Evolutionary conservation across 2,113 vertebrate genomes (phyloP), one percentile per base, ranked within the genome.

Genomic region (Trogon surrucura): DNA sequence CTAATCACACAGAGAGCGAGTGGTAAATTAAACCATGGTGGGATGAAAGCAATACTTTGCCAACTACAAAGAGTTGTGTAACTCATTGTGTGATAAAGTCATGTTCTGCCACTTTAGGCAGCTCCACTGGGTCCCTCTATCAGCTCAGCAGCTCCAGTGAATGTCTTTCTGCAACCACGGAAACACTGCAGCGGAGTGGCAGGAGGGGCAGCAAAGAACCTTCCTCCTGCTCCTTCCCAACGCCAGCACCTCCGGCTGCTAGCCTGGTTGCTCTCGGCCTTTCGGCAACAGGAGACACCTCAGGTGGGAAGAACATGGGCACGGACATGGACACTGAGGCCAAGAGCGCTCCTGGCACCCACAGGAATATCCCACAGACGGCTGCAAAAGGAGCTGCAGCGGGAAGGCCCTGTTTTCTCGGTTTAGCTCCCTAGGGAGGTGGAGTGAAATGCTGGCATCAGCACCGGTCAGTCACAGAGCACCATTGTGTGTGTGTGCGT

Each of bases 341-440:
- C 16, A 22, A 0, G 13, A 44, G 23, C 20, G 18, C 22, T 58
- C 29, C 65, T 2, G 3, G 17, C 36, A 23, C 19, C 19, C 13
- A 1, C 2, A 12, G 19, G 51, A 54, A 4, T 1, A 1, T 11
- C 9, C 51, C 5, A 0, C 0, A 32, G 50, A 13, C 0, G 2
- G 16, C 67, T 72, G 62, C 38, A 21, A 3, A 32, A 38, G 23
- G 32, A 53, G 27, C 36, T 62, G 44, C 30, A 75, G n/a, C 1
- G 1, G 7, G 25, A 73, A 8, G 17, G 26, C 23, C 44, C 5
- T 0, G 5, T 7, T 41, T 16, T 72, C 7, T 26, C 10, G 36
- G 9, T 48, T 51, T 16, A 50, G 30, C 12, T 66, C 20, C 73
- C 48, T 29, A 16, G 62, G 32, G 66, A 67, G 21, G 50, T 2